phyloP scores from a whole-genome alignment of 2,888 invertebrate species.

The Esperia sulphurella region DNA sequence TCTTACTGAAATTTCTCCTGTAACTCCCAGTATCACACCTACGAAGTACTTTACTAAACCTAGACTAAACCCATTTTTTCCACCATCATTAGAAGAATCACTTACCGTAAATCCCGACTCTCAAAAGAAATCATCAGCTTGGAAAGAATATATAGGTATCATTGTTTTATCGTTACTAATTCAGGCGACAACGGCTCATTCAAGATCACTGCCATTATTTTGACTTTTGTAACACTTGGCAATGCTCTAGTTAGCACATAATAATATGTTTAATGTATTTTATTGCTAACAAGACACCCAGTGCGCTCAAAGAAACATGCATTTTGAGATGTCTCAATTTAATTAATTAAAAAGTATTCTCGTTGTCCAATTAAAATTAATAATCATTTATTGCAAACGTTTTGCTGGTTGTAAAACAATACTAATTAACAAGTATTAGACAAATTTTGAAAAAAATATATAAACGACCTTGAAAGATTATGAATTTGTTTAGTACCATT shows the following conservation, averaged over 20 bases:
- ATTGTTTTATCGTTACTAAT: slow-evolving; percentile 9
- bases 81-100: too few species aligned
- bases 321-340: slow-evolving; percentile 4
- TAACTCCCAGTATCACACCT: too few species aligned
- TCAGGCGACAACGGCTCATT: neutral
- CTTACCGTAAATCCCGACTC: too few species aligned
- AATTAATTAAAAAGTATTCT: neutral
- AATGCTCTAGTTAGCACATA: slow-evolving; percentile 20
- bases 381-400: neutral
- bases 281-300: neutral
- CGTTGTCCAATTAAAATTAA: neutral
- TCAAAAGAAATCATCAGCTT: neutral
- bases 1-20: too few species aligned
- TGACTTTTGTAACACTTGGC: slow-evolving; percentile 3
- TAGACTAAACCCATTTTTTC: too few species aligned
- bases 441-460: neutral
- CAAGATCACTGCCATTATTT: slow-evolving; percentile 9
- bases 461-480: too few species aligned
- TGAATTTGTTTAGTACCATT: too few species aligned
- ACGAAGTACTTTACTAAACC: too few species aligned
- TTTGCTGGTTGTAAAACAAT: neutral
- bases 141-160: neutral
- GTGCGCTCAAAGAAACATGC: neutral
- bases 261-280: neutral
- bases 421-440: neutral